Evolutionary conservation across 2,113 vertebrate genomes (phyloP).

Genomic region (Geococcyx californianus): DNA sequence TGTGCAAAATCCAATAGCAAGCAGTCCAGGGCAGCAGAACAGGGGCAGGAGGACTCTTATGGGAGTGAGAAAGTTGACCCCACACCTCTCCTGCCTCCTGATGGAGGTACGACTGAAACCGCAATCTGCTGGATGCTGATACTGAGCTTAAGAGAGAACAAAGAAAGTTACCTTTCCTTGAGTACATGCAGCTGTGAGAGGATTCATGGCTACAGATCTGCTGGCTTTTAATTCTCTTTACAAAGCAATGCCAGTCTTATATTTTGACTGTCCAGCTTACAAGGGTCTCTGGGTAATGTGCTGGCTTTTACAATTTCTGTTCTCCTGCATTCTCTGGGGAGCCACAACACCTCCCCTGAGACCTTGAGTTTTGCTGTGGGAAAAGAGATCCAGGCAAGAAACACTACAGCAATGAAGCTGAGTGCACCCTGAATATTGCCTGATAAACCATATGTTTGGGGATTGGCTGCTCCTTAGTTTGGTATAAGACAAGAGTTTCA

Average conservation of each 20-base stretch:
- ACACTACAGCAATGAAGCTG: not conserved
- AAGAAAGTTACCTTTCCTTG: not conserved
- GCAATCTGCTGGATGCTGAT: not conserved
- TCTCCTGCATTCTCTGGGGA: not conserved
- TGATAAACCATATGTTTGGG: not conserved
- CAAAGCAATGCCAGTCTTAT: no score
- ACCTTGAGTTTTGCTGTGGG: not conserved
- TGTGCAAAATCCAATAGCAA: not conserved
- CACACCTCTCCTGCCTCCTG: not conserved
- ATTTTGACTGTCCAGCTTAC: not conserved
- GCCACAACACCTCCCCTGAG: not conserved
- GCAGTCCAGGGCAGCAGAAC: not conserved
- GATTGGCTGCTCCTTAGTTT: not conserved
- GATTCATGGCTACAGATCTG: not conserved
- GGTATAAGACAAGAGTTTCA: not conserved
- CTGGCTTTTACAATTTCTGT: not conserved
- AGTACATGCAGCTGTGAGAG: not conserved
- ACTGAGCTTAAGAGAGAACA: not conserved
- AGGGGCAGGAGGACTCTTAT: not conserved
- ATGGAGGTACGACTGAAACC: not conserved
- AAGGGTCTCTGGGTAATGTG: not conserved
- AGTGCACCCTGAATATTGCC: no score
- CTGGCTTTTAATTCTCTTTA: not conserved
- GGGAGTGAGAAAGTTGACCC: not conserved
- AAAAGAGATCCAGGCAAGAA: not conserved